A percentile compares a stretch with the other conserved stretches of the same genome.
Conservation (phyloP, 2,888 invertebrate genomes). For the Cremastinae sp. region DNA sequence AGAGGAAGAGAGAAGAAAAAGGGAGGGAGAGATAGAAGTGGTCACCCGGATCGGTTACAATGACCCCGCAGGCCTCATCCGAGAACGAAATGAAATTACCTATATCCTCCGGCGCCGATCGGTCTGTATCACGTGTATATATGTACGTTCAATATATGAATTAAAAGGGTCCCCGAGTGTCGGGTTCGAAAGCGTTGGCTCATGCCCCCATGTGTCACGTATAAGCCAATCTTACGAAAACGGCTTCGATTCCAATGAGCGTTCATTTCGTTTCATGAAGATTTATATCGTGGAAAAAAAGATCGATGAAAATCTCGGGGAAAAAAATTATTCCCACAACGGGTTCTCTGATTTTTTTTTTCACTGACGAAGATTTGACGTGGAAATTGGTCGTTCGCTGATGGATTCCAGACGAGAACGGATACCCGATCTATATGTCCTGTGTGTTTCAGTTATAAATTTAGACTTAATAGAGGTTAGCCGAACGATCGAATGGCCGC, state of each 20-base stretch:
- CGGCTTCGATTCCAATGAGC: slow-evolving; percentile 16
- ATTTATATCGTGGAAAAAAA: too few relatives aligned
- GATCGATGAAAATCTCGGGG: too few relatives aligned
- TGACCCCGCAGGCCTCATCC: slow-evolving; percentile 66
- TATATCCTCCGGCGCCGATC: slow-evolving; percentile 72
- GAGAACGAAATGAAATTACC: slow-evolving; percentile 72
- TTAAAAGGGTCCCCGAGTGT: slow-evolving; percentile 68
- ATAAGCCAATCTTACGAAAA: slow-evolving; percentile 19
- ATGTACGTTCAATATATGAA: slow-evolving; percentile 67
- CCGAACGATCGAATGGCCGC: slow-evolving; percentile 37
- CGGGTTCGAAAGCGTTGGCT: slow-evolving; percentile 21
- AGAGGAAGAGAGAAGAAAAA: slow-evolving; percentile 2
- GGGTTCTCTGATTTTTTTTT: background rate
- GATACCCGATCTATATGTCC: background rate
- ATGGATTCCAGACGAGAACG: slow-evolving; percentile 16
- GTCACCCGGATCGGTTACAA: slow-evolving; percentile 74
- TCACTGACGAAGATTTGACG: too few relatives aligned
- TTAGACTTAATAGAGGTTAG: slow-evolving; percentile 19
- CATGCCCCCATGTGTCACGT: slow-evolving; percentile 23
- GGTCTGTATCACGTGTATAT: slow-evolving; percentile 60
- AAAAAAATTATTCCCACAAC: background rate
- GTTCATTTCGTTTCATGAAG: slow-evolving; percentile 1
- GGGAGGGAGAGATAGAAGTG: slow-evolving; percentile 61
- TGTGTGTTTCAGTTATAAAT: slow-evolving; percentile 1
- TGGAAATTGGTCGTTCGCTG: background rate